Conservation (phyloP, 2,113 vertebrate species). For the Megaleporinus macrocephalus region DNA sequence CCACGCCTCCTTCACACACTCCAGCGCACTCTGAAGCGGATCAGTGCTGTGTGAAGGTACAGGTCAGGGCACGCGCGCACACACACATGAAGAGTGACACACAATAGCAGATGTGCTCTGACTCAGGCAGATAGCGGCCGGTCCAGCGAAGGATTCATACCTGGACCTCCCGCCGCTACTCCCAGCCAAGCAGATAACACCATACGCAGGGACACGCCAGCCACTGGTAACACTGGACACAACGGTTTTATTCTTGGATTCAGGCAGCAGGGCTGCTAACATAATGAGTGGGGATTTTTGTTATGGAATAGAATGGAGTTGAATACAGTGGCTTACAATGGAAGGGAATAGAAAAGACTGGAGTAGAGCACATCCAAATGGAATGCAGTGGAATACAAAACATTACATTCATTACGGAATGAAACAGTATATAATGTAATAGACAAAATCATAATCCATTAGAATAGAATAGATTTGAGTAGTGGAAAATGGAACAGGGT, state of each 20-base stretch:
- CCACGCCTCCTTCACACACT: background rate
- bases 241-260: background rate
- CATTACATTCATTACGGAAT: no score
- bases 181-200: slow-evolving; percentile 7
- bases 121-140: slow-evolving; percentile 25
- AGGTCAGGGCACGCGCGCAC: slow-evolving; percentile 71
- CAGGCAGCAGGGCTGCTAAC: background rate
- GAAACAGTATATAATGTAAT: no score
- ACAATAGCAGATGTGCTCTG: slow-evolving; percentile 38
- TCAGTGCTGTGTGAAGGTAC: slow-evolving; percentile 55
- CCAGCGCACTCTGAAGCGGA: slow-evolving; percentile 40
- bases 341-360: background rate
- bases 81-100: slow-evolving; percentile 56
- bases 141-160: background rate
- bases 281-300: slow-evolving; percentile 8
- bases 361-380: background rate
- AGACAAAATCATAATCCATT: no score
- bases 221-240: background rate
- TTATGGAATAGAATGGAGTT: background rate
- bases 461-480: background rate
- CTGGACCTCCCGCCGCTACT: background rate
- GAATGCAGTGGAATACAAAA: background rate
- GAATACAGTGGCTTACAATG: background rate
- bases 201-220: background rate
- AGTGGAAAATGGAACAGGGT: background rate